Evolutionary conservation across 2,797 vertebrate species (phyloP).

Genomic region (Eidolon dupreanum): DNA sequence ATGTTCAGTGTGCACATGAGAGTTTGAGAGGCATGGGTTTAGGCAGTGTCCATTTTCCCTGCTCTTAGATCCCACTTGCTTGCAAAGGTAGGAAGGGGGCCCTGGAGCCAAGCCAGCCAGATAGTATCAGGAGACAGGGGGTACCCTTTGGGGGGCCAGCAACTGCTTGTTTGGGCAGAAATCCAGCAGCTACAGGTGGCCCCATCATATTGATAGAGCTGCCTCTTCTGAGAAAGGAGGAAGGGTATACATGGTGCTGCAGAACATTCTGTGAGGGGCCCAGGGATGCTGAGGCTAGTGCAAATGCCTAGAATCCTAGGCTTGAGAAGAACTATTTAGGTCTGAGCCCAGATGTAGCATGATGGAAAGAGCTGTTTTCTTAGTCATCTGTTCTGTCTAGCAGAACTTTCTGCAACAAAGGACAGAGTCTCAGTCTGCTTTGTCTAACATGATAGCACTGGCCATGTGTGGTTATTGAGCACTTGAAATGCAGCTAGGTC

Average conservation of each 20-base stretch:
- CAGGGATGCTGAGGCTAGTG: not conserved
- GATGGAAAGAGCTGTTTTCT: not conserved
- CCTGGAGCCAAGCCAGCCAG: not conserved
- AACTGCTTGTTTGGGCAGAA: constrained; percentile 31
- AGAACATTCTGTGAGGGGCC: not conserved
- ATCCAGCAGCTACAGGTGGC: not conserved
- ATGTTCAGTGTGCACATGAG: not conserved
- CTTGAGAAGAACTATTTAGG: not conserved
- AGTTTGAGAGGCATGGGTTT: not conserved
- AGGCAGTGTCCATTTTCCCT: not conserved
- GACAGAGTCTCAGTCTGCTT: not conserved
- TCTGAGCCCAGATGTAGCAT: not conserved
- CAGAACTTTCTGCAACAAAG: not conserved
- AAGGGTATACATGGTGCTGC: not conserved
- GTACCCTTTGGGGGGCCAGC: not conserved
- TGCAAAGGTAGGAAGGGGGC: not conserved
- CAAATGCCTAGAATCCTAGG: not conserved
- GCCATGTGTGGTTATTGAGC: rapidly evolving
- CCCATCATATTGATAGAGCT: not conserved
- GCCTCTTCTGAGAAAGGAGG: not conserved
- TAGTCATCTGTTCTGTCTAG: not conserved
- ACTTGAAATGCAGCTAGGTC: not conserved
- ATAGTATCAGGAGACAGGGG: not conserved
- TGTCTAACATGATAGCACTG: rapidly evolving
- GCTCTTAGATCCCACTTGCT: not conserved